Percentiles rank a stretch among this genome's conserved stretches.
These are phyloP conservation scores for Murina feae DNA, from an alignment of 2,113 vertebrate genomes.

Conservation along the genomic window DNA sequence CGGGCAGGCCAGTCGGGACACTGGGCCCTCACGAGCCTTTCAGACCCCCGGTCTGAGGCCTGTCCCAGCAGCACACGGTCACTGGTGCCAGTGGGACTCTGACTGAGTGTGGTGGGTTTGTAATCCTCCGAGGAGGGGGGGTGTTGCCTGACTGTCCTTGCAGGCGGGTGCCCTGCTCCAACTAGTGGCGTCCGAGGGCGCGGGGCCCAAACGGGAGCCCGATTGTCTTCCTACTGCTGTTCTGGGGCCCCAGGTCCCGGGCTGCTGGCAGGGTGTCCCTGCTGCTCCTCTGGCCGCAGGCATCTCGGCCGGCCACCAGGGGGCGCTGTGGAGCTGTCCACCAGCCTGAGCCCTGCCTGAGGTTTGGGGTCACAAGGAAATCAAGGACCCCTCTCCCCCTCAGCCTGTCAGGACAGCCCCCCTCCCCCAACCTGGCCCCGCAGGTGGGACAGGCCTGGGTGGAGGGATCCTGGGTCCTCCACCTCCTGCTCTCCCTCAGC, in stretches of 20 bases:
- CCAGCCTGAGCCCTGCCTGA: background rate
- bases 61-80: background rate
- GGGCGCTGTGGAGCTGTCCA: background rate
- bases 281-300: background rate
- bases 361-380: background rate
- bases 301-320: background rate
- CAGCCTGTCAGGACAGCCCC: background rate
- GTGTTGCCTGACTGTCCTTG: fast-evolving
- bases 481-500: fast-evolving
- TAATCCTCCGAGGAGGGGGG: too few relatives aligned
- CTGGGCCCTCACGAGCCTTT: background rate
- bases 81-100: fast-evolving
- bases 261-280: background rate
- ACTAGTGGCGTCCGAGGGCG: fast-evolving
- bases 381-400: background rate
- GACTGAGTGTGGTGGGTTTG: fast-evolving
- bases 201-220: background rate
- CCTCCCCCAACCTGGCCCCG: background rate
- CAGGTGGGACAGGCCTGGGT: fast-evolving
- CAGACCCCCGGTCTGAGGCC: fast-evolving
- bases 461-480: fast-evolving
- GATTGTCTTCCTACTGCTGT: fast-evolving
- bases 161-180: fast-evolving
- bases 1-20: too few relatives aligned
- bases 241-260: fast-evolving